A percentile compares a stretch with the other conserved stretches of the same genome.
phyloP scores from a whole-genome alignment of 2,113 vertebrate genomes.

The Albula glossodonta region DNA sequence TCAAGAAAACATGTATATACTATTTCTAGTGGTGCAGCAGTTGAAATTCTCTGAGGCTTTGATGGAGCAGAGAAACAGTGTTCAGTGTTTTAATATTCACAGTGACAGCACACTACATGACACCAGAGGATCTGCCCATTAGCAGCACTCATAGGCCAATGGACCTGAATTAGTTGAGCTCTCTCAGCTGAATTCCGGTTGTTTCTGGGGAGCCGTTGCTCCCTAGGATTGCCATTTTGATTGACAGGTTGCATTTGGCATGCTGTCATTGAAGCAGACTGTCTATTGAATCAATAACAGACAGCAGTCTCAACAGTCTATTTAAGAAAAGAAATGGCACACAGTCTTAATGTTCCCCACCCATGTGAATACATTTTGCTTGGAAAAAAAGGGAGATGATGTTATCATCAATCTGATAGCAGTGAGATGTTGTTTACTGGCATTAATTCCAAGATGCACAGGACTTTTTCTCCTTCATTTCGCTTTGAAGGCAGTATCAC shows the following conservation, averaged over 20 bases:
- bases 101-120: background rate
- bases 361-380: conserved; percentile 9
- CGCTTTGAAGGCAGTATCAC: conserved; percentile 22
- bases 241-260: conserved; percentile 48
- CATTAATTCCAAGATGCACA: conserved; percentile 24
- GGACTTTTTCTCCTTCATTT: conserved; percentile 37
- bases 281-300: conserved; percentile 47
- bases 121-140: background rate
- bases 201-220: background rate
- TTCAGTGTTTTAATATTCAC: background rate
- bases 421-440: conserved; percentile 19
- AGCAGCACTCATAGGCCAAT: background rate
- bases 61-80: background rate
- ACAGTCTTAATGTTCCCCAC: conserved; percentile 29
- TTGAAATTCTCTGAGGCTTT: background rate
- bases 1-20: background rate
- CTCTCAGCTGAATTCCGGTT: background rate
- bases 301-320: conserved; percentile 37
- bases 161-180: background rate
- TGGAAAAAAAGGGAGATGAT: conserved; percentile 12
- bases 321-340: conserved; percentile 40
- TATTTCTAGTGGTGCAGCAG: background rate
- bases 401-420: background rate
- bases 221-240: conserved; percentile 33
- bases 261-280: conserved; percentile 36